Evolutionary conservation across 2,888 invertebrate species (phyloP), one percentile per base, ranked within the genome.

Genomic region (Yponomeuta malinellus): DNA sequence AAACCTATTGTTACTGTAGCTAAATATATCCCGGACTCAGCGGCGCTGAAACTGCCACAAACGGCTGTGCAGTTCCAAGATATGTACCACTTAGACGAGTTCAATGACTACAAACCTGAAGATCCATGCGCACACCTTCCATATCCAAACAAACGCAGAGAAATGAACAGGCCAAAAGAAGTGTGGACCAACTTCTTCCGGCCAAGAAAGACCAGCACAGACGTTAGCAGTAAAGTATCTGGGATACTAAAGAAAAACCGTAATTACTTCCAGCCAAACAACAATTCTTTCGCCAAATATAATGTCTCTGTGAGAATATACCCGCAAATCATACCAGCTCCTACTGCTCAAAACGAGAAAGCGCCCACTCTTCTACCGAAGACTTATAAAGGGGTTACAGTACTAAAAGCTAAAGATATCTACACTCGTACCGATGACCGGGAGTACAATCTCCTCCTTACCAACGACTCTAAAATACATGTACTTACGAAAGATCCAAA

Each of bases 401-500:
- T 59, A 4, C 52, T 59, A 15, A 59, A 59, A 15, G 12, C 52
- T 0, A 59, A 59, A 15, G 52, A 59, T 59, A 59, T 59, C 4
- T 59, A 15, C 15, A 59, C 52, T 1, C 52, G 52, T 59, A 59
- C 52, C 5, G 52, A 59, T 15, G 15, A 59, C 5, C 12, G 52
- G 15, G 15, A 59, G 15, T 59, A 59, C 15, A 59, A 59, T 59
- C 52, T 59, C 12, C 52, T 59, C 52, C 52, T 59, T 12, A 59
- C 52, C 15, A 59, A 59, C 15, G 52, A 59, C 52, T 59, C 52
- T 59, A 59, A 59, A 59, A 59, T 59, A 59, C 85, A 89, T 72
- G 75, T 88, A 37, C 73, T 87, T 73, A 83, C 80, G 23, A 87
- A 87, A 83, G 77, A 79, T 48, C 86, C 86, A 2, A 88, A 82